Conservation (phyloP, 2,113 vertebrate genomes). For the Gobio gobio region DNA sequence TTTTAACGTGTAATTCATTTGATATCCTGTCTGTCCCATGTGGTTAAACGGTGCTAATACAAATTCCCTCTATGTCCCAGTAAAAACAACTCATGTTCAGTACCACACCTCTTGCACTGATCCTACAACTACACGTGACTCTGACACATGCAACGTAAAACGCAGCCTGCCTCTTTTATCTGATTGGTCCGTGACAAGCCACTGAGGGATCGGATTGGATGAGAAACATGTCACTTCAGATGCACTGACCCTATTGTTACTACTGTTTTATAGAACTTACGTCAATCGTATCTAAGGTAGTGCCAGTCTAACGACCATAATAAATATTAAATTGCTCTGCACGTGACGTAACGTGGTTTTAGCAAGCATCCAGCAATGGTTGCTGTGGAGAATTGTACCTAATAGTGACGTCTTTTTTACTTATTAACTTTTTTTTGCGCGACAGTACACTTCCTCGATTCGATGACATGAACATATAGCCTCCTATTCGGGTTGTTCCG, state of each 20-base stretch:
- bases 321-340: conserved; percentile 20
- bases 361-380: neutral
- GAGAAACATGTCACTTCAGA: conserved; percentile 50
- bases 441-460: neutral
- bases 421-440: neutral
- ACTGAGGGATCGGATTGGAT: conserved; percentile 64
- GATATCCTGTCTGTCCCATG: neutral
- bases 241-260: conserved; percentile 64
- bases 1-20: neutral
- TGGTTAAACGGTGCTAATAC: neutral
- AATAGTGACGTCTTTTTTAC: neutral
- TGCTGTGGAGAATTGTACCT: neutral
- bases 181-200: conserved; percentile 66
- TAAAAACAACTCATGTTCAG: conserved; percentile 58
- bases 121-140: conserved; percentile 72
- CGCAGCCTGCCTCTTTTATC: conserved; percentile 47
- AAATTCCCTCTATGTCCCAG: conserved; percentile 62
- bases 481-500: neutral
- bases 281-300: conserved; percentile 70
- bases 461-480: neutral
- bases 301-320: conserved; percentile 39
- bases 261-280: conserved; percentile 73
- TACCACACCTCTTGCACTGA: conserved; percentile 66
- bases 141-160: conserved; percentile 42
- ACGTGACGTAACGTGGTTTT: neutral